Evolutionary conservation across 2,113 vertebrate species (phyloP), one percentile per base, ranked within the genome.

Genomic region (Ancistrus triradiatus): DNA sequence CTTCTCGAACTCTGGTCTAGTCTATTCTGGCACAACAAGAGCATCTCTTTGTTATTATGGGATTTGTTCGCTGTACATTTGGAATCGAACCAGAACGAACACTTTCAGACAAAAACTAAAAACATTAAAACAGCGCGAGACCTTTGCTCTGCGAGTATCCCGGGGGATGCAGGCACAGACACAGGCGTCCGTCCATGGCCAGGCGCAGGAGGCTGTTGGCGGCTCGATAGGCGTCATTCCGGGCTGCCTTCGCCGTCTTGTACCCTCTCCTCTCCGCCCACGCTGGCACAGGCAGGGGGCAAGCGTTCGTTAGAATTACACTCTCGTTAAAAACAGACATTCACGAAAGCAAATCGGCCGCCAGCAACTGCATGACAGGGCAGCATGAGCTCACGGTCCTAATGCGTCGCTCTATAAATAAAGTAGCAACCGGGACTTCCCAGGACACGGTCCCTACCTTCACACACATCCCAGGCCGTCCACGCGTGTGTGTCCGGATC

Each of bases 401-500:
- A 6, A 24, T 22, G 3, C 17, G 3, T 9, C 2, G 25, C 25
- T 59, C 27, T 8, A 28, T 3, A 22, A 21, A 40, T 15, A 4
- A 40, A 24, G 1, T n/a, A 4, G 15, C n/a, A 28, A 17, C 2
- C 0, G 2, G 6, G 13, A 19, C 33, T 10, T 53, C 17, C 17
- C 35, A 37, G 35, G 7, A 31, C 27, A 31, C 27, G 7, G 27
- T 4, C 19, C 42, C 70, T 71, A 95, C 94, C 91, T 83, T 97
- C 94, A 13, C 94, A 97, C 42, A 97, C 83, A 15, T 92, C 90
- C 93, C 93, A 97, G n/a, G 94, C 91, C 0, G 92, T 90, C 89
- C 89, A 91, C 10, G 21, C 47, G 1, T 71, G 60, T 19, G 81
- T 80, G 25, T 73, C 77, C 0, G 80, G 69, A 0, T 50, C 77